A percentile compares a stretch with the other conserved stretches of the same genome.
These are phyloP conservation scores for Andricus quercusramuli DNA, from an alignment of 2,888 invertebrate genomes.

Conservation along the genomic window DNA sequence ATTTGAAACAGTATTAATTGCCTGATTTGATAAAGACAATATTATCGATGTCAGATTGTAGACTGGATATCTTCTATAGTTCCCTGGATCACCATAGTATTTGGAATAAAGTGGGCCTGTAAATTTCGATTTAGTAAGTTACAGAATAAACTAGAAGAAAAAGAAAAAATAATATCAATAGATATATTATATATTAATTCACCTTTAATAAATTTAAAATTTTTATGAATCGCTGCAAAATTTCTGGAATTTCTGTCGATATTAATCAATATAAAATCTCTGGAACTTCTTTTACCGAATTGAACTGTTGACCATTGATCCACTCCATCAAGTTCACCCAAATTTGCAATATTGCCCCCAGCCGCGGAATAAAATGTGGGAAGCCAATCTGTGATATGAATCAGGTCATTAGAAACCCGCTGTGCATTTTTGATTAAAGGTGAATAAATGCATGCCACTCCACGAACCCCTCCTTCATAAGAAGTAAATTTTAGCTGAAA, in stretches of 20 bases:
- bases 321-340: slow-evolving; percentile 80
- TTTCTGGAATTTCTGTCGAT: slow-evolving; percentile 82
- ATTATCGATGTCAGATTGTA: slow-evolving; percentile 61
- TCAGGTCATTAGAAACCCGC: slow-evolving; percentile 83
- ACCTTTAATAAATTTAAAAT: slow-evolving; percentile 70
- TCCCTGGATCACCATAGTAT: slow-evolving; percentile 66
- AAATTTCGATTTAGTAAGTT: not conserved
- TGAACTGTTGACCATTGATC: slow-evolving; percentile 75
- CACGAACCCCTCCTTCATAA: slow-evolving; percentile 92
- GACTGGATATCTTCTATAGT: slow-evolving; percentile 57
- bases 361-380: slow-evolving; percentile 83
- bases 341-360: slow-evolving; percentile 67
- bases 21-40: slow-evolving; percentile 59
- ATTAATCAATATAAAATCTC: slow-evolving; percentile 85
- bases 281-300: slow-evolving; percentile 59
- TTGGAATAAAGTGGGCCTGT: slow-evolving; percentile 58
- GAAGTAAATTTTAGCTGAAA: slow-evolving; percentile 86
- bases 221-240: slow-evolving; percentile 61
- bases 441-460: slow-evolving; percentile 88
- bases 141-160: not conserved
- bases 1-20: slow-evolving; percentile 56
- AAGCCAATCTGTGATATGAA: slow-evolving; percentile 92
- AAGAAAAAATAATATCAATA: too few species aligned
- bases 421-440: slow-evolving; percentile 80
- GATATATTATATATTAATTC: not conserved